phyloP scores from a whole-genome alignment of 2,113 vertebrate genomes.

The Oceanodroma tethys region DNA sequence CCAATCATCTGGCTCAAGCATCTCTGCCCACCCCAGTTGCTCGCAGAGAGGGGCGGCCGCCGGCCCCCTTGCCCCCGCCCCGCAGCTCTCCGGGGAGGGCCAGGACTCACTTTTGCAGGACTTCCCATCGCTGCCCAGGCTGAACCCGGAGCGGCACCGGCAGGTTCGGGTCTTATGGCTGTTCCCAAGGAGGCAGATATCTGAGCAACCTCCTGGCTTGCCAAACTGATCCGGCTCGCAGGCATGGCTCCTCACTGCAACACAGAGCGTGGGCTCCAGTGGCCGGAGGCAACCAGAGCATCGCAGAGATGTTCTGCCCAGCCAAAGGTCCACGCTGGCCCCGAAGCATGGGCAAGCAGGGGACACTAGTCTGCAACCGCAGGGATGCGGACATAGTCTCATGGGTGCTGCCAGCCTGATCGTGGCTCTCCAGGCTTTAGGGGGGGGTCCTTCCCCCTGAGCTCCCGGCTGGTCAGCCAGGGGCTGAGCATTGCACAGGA shows the following conservation, averaged over 20 bases:
- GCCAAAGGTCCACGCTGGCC: accelerated
- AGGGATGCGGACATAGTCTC: accelerated
- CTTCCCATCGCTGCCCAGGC: conserved; percentile 92
- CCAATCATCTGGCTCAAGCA: accelerated
- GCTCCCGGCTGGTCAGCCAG: accelerated
- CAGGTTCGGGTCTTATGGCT: conserved; percentile 94
- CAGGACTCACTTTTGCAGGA: conserved; percentile 92
- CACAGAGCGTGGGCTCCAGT: background rate
- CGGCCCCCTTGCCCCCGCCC: background rate
- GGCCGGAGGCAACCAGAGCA: accelerated
- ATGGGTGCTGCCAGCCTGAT: accelerated
- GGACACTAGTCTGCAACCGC: accelerated
- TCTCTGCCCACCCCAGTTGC: background rate
- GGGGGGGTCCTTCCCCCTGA: accelerated
- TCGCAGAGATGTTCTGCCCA: too few relatives aligned
- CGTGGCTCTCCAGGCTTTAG: accelerated
- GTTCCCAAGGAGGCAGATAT: conserved; percentile 94
- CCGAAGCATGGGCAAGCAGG: background rate
- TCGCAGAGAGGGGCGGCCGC: accelerated
- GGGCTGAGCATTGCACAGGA: background rate
- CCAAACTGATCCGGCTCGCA: conserved; percentile 88
- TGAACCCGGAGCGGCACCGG: conserved; percentile 93
- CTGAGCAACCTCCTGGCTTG: conserved; percentile 92
- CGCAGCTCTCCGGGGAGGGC: accelerated
- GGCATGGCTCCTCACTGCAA: conserved; percentile 89